phyloP scores from a whole-genome alignment of 2,113 vertebrate genomes.

The Pholis gunnellus region DNA sequence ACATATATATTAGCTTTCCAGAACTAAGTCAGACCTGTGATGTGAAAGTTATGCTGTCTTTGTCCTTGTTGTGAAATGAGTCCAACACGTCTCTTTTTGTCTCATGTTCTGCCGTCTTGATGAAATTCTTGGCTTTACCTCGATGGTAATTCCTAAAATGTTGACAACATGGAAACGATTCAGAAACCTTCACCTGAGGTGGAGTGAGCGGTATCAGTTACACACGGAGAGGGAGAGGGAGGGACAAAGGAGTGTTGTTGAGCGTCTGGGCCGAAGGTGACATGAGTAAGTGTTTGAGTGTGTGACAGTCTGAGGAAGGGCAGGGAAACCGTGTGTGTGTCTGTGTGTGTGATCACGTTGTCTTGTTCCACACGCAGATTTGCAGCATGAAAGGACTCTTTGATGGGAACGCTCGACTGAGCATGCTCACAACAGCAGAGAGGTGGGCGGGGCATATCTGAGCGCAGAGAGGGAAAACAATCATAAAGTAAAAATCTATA shows the following conservation, averaged over 20 bases:
- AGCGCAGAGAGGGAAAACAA: not conserved
- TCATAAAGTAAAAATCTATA: not conserved
- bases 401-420: not conserved
- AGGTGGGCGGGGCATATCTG: not conserved
- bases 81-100: not conserved
- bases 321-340: not conserved
- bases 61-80: not conserved
- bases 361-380: not conserved
- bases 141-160: not conserved
- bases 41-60: not conserved
- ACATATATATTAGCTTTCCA: not conserved
- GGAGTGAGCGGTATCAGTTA: not conserved
- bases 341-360: not conserved
- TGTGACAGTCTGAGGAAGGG: not conserved
- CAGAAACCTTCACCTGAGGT: not conserved
- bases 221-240: not conserved
- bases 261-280: not conserved
- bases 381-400: not conserved
- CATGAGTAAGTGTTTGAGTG: slow-evolving; percentile 1
- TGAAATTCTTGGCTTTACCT: not conserved
- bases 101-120: not conserved
- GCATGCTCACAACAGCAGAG: not conserved
- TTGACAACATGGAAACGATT: not conserved
- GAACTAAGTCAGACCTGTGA: not conserved
- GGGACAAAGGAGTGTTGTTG: not conserved